A percentile compares a stretch with the other conserved stretches of the same genome.
Conservation (phyloP, 1,140 invertebrate genomes). For the Laupala kohalensis region DNA sequence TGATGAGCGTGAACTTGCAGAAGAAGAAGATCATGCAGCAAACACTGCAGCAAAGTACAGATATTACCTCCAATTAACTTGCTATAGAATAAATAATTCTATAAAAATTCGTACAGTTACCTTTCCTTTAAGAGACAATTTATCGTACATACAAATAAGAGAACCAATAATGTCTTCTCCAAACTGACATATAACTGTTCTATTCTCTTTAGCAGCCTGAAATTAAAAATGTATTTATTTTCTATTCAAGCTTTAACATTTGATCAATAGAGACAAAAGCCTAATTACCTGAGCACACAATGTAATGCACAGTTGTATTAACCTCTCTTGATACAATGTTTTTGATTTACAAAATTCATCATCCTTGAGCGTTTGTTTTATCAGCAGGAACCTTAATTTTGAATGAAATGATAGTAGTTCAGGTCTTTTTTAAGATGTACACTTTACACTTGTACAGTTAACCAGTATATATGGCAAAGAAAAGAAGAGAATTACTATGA, state of each 20-base stretch:
- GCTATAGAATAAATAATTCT: neutral
- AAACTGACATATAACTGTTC: constrained; percentile 23
- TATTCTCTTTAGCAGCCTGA: constrained; percentile 23
- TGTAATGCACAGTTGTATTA: neutral
- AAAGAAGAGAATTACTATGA: neutral
- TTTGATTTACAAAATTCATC: too few relatives aligned
- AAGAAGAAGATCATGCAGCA: constrained; percentile 20
- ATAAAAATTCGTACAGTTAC: neutral
- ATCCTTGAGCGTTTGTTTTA: too few relatives aligned
- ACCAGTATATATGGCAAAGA: neutral
- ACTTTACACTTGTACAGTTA: neutral
- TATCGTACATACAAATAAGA: constrained; percentile 18
- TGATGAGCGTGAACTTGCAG: constrained; percentile 27
- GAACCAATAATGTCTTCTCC: constrained; percentile 22
- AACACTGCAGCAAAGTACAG: constrained; percentile 17
- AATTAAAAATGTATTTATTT: constrained; percentile 15
- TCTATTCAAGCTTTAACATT: neutral
- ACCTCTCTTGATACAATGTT: neutral
- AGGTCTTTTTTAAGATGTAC: neutral
- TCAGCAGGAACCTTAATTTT: neutral
- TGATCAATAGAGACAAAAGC: neutral
- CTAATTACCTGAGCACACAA: neutral
- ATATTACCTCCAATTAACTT: constrained; percentile 15
- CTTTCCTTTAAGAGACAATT: neutral
- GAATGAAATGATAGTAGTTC: neutral